phyloP scores from a whole-genome alignment of 2,797 vertebrate species.

The Potorous gilbertii region DNA sequence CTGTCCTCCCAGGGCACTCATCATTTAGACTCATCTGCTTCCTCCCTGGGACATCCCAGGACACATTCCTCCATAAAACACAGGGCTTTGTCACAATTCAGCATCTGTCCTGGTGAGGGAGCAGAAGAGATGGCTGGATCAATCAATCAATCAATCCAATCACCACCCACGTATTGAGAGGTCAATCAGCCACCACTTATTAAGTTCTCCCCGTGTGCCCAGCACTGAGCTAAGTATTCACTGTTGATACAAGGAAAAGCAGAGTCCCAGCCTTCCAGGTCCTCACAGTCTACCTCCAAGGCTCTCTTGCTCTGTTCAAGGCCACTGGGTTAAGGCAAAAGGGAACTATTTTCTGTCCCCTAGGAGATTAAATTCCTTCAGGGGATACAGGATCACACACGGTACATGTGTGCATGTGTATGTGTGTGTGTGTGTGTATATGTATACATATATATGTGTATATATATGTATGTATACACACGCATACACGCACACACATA shows the following conservation, averaged over 20 bases:
- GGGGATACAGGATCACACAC: neutral
- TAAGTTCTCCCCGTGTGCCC: no score
- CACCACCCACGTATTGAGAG: no score
- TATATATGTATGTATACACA: no score
- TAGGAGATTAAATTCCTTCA: neutral
- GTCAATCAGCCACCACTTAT: no score
- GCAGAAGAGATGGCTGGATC: neutral
- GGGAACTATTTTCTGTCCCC: neutral
- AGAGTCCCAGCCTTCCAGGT: no score
- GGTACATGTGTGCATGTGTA: accelerated
- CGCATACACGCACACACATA: neutral
- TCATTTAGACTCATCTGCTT: neutral
- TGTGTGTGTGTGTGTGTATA: no score
- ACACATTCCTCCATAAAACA: neutral
- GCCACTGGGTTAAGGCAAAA: neutral
- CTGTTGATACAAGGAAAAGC: neutral
- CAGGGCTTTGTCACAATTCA: neutral
- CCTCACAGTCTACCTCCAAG: neutral
- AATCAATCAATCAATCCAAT: neutral
- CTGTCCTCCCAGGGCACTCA: neutral
- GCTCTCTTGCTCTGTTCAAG: conserved; percentile 46
- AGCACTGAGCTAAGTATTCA: neutral
- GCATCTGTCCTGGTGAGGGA: neutral
- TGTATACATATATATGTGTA: no score
- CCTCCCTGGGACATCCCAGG: neutral